Base-by-base conservation (phyloP, 2,113 vertebrate genomes). In the Halcyon senegalensis region DNA sequence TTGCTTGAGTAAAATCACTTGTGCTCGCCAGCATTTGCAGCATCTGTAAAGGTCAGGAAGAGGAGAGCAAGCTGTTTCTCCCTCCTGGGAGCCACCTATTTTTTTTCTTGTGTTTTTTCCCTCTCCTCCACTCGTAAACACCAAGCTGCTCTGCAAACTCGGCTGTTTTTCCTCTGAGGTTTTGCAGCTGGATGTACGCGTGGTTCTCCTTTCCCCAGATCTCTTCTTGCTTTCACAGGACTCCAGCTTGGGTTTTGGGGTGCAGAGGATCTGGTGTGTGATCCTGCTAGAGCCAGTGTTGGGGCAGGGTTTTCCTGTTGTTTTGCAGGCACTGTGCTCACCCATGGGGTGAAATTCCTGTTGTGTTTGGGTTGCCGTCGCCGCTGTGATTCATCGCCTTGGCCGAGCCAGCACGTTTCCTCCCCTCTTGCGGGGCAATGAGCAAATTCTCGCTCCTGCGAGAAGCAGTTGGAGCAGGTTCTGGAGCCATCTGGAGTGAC, bases 61-160 rank as follows among this genome's bases (percentile, higher is more conserved):
- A 87, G 66, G 16, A 89, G 69, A 87, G 46, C 1, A 69, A 72
- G 77, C 66, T 80, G 58, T 33, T 27, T 90, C 51, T 70, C 27
- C 66, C 89, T 93, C 93, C 77, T 44, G 94, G 87, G 94, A 96
- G 19, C 66, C 89, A 69, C 66, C 62, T 84, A 16, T 28, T 90
- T 46, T 50, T 53, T 53, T 53, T 53, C 51, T 53, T 28, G 0
- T 6, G 67, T 25, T 41, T 58, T 55, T 44, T 4, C 25, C 41
- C n/a, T 86, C 46, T 64, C 39, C 51, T 69, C 43, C 3, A 4
- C 83, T 75, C 56, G 11, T 3, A 48, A 77, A 31, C 68, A n/a
- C 73, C 16, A 21, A 75, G 35, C 64, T 55, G 53, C 67, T 85
- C 74, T 69, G 58, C 90, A 28, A 60, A 39, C 39, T 46, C 7